These are phyloP conservation scores for Amazona guildingii DNA, from an alignment of 2,113 vertebrate species.

Conservation along the genomic window DNA sequence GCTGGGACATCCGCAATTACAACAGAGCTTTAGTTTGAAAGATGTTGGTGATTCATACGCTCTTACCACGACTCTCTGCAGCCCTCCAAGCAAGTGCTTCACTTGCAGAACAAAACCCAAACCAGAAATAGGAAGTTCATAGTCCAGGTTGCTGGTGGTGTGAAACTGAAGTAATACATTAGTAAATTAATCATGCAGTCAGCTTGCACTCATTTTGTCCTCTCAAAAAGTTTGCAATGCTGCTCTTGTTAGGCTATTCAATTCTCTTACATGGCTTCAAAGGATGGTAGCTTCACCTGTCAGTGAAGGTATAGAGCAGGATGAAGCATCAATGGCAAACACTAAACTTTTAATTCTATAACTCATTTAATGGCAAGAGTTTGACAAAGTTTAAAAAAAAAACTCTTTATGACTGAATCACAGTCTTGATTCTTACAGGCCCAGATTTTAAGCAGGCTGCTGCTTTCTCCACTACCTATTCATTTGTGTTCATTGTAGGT, in stretches of 20 bases:
- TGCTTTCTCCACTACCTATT: not conserved
- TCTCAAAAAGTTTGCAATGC: not conserved
- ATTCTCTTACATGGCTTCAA: not conserved
- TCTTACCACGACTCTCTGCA: not conserved
- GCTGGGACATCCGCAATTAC: not conserved
- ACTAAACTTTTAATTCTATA: not conserved
- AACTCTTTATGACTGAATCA: not conserved
- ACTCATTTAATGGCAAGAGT: not conserved
- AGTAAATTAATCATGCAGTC: not conserved
- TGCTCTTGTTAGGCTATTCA: not conserved
- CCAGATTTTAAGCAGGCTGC: not conserved
- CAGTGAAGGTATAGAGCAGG: not conserved
- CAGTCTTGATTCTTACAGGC: not conserved
- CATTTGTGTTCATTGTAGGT: not conserved
- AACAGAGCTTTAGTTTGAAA: not conserved
- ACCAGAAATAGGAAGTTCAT: constrained; percentile 31
- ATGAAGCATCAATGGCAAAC: not conserved
- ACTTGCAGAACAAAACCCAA: not conserved
- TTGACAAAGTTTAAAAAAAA: not conserved
- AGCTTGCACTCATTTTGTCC: not conserved
- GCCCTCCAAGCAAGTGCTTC: not conserved
- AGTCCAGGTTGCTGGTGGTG: not conserved
- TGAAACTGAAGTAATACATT: not conserved
- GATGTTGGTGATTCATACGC: not conserved
- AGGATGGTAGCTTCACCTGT: not conserved